Evolutionary conservation across 2,113 vertebrate genomes (phyloP), one percentile per base, ranked within the genome.

Genomic region (Amia ocellicauda): DNA sequence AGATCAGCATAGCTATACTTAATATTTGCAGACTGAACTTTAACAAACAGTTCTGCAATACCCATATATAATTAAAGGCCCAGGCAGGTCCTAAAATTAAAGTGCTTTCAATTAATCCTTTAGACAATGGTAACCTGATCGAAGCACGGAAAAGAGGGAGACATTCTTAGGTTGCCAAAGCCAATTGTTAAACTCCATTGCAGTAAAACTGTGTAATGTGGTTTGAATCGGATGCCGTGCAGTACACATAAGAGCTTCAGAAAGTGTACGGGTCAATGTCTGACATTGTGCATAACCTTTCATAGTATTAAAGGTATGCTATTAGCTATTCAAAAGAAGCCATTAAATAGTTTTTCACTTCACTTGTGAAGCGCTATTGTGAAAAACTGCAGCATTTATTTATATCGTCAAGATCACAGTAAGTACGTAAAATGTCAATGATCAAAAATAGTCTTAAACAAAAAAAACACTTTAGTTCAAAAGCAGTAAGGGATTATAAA

Each of bases 71-170:
- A 20, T 11, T 62, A 53, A 50, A 22, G 64, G 68, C 70, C 36
- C 49, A 64, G 31, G 55, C 43, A 75, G 69, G 60, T 75, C 70
- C 62, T 60, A 26, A 72, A 70, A 47, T 72, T 88, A 90, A 89
- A 87, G 86, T 88, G 86, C 86, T 78, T 80, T n/a, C 68, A 80
- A 70, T 78, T 57, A 41, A 56, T 24, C 66, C 13, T 61, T 51
- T 62, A 59, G 41, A 55, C 19, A 36, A 36, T 60, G 28, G 19
- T 41, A 70, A 70, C 55, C 41, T 68, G 62, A 70, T 58, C 59
- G 61, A 53, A 43, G 54, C 49, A 64, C 65, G 22, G 56, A 65
- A 29, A n/a, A 57, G 36, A 31, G 45, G 47, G 8, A 47, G 45
- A 19, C 45, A 47, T 3, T 17, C 45, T 47, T 29, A 54, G 22